Evolutionary conservation across 2,797 vertebrate species (phyloP).

Genomic region (Amphiprion clarkii): DNA sequence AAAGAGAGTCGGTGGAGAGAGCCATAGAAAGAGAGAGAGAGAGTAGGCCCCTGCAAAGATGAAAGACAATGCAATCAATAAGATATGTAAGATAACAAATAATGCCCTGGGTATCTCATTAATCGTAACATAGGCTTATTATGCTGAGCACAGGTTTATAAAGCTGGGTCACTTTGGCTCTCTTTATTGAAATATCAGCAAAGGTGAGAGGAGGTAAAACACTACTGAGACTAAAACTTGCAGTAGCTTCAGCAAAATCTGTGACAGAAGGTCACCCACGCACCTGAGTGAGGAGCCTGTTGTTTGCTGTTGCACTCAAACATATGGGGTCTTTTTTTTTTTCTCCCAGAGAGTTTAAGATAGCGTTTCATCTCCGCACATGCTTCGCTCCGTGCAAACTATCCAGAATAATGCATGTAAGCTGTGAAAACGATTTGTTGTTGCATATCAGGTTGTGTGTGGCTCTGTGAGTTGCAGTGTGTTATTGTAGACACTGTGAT

Average conservation of each 20-base stretch:
- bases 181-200: slow-evolving; percentile 85
- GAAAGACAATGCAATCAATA: slow-evolving; percentile 89
- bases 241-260: slow-evolving; percentile 69
- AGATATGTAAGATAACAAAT: slow-evolving; percentile 89
- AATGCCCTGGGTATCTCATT: slow-evolving; percentile 88
- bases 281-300: slow-evolving; percentile 34
- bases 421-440: slow-evolving; percentile 26
- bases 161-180: slow-evolving; percentile 84
- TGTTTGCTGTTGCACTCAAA: slow-evolving; percentile 40
- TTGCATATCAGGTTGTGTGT: slow-evolving; percentile 29
- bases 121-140: slow-evolving; percentile 85
- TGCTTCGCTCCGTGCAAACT: background rate
- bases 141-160: slow-evolving; percentile 85
- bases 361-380: background rate
- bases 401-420: background rate
- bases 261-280: slow-evolving; percentile 66
- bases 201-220: slow-evolving; percentile 73
- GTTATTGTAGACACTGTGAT: slow-evolving; percentile 75
- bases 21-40: slow-evolving; percentile 34
- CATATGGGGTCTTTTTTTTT: slow-evolving; percentile 4
- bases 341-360: slow-evolving; percentile 6
- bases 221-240: slow-evolving; percentile 67
- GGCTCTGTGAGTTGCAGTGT: slow-evolving; percentile 58
- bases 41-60: slow-evolving; percentile 72
- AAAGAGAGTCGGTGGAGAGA: slow-evolving; percentile 58